These are phyloP conservation scores for Anguilla obscura DNA, from an alignment of 2,797 vertebrate species.

Conservation along the genomic window DNA sequence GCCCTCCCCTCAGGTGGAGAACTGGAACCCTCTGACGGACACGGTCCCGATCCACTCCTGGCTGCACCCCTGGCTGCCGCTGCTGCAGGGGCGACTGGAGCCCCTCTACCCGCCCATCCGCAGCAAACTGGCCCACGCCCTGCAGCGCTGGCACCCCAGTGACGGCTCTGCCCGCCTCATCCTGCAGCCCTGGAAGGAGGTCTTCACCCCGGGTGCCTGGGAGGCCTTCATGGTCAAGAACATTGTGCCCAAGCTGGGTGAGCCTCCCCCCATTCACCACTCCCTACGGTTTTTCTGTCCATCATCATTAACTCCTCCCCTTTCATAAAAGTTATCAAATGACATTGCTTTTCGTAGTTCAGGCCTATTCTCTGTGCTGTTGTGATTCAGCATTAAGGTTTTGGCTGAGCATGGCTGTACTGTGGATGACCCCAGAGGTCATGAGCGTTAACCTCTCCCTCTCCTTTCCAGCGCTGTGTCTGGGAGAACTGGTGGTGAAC, in stretches of 20 bases:
- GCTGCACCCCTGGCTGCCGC: conserved; percentile 95
- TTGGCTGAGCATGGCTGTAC: not conserved
- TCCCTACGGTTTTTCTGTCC: not conserved
- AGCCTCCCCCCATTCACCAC: conserved; percentile 33
- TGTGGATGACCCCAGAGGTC: not conserved
- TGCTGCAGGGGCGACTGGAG: conserved; percentile 88
- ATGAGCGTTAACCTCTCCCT: not conserved
- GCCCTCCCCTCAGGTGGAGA: conserved; percentile 80
- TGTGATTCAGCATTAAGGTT: not conserved
- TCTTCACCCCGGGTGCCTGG: conserved; percentile 94
- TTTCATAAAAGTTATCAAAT: not conserved
- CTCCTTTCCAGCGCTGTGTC: conserved; percentile 79
- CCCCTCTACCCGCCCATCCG: conserved; percentile 93
- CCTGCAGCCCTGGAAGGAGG: conserved; percentile 95
- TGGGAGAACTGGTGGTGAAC: conserved; percentile 91
- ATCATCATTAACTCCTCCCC: not conserved
- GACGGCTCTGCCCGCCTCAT: conserved; percentile 95
- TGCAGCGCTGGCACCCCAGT: conserved; percentile 97
- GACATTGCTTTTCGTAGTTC: not conserved
- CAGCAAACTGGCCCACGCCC: conserved; percentile 88
- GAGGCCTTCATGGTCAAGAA: conserved; percentile 99
- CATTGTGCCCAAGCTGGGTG: conserved; percentile 94
- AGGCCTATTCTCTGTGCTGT: not conserved
- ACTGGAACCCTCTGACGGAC: conserved; percentile 95
- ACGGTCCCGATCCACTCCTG: conserved; percentile 97